phyloP scores from a whole-genome alignment of 2,888 invertebrate species.

The Ptilodon capucinus region DNA sequence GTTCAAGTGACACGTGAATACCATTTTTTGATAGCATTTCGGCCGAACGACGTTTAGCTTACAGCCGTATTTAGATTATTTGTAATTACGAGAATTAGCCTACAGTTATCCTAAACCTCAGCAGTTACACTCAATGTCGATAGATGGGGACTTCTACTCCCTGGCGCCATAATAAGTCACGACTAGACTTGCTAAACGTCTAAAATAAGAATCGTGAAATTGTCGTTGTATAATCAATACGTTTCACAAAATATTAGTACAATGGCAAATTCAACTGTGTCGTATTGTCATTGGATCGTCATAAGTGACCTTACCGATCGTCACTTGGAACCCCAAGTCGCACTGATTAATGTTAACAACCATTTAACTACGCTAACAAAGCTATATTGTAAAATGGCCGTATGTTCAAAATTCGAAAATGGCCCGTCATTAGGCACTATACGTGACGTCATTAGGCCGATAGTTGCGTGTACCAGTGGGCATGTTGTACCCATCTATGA shows the following conservation, averaged over 20 bases:
- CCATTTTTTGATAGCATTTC: too few relatives aligned
- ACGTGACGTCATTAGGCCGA: slow-evolving; percentile 13
- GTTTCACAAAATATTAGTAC: neutral
- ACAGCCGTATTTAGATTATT: too few relatives aligned
- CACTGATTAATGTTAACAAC: too few relatives aligned
- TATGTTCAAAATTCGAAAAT: slow-evolving; percentile 17
- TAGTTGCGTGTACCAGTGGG: neutral
- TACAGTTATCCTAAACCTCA: too few relatives aligned
- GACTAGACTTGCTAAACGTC: too few relatives aligned
- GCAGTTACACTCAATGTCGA: too few relatives aligned
- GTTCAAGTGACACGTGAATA: too few relatives aligned
- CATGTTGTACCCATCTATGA: neutral
- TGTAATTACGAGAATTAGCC: too few relatives aligned
- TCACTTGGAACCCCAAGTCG: neutral
- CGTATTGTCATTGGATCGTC: neutral
- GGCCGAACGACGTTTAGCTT: too few relatives aligned
- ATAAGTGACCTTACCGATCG: neutral
- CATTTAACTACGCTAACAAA: too few relatives aligned
- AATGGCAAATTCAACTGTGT: neutral
- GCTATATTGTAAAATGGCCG: slow-evolving; percentile 19
- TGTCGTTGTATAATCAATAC: neutral
- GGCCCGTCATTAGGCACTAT: slow-evolving; percentile 13
- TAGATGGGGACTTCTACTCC: too few relatives aligned
- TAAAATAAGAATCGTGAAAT: neutral
- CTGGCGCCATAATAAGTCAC: neutral